Evolutionary conservation across 2,888 invertebrate species (phyloP).

Genomic region (Steinernema carpocapsae): DNA sequence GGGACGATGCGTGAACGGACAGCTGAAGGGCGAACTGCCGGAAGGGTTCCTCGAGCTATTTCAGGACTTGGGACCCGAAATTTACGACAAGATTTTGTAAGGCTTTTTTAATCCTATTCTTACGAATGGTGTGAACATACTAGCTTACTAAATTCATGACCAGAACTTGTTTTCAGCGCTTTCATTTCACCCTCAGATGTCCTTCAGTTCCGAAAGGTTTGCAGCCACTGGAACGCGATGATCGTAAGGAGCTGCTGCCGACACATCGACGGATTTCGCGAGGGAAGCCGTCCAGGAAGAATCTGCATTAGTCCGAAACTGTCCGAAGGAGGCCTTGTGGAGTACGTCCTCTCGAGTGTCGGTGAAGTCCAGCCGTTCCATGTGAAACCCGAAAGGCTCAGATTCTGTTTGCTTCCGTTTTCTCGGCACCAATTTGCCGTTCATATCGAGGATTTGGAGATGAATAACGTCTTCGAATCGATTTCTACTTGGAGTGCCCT

Average conservation of each 20-base stretch:
- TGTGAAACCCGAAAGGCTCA: not conserved
- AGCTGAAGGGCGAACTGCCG: constrained; percentile 15
- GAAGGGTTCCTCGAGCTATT: constrained; percentile 4
- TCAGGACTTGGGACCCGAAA: not conserved
- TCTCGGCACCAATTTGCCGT: not conserved
- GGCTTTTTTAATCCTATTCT: not conserved
- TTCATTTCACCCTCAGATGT: constrained; percentile 1
- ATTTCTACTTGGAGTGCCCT: not conserved
- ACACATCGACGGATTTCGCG: not conserved
- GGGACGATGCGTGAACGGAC: constrained; percentile 12
- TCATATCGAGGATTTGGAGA: not conserved
- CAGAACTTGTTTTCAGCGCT: not conserved
- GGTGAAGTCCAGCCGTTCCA: not conserved
- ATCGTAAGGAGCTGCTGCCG: not conserved
- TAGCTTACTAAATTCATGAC: no score
- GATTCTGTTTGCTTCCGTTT: constrained; percentile 16
- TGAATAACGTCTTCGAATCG: not conserved
- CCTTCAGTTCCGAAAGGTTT: not conserved
- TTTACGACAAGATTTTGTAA: constrained; percentile 15
- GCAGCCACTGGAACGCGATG: constrained; percentile 1
- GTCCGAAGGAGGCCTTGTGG: not conserved
- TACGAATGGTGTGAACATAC: no score
- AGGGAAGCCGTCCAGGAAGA: not conserved
- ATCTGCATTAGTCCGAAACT: not conserved
- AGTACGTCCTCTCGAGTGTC: not conserved